Evolutionary conservation across 2,113 vertebrate genomes (phyloP), one percentile per base, ranked within the genome.

Genomic region (Tyrannus savana): DNA sequence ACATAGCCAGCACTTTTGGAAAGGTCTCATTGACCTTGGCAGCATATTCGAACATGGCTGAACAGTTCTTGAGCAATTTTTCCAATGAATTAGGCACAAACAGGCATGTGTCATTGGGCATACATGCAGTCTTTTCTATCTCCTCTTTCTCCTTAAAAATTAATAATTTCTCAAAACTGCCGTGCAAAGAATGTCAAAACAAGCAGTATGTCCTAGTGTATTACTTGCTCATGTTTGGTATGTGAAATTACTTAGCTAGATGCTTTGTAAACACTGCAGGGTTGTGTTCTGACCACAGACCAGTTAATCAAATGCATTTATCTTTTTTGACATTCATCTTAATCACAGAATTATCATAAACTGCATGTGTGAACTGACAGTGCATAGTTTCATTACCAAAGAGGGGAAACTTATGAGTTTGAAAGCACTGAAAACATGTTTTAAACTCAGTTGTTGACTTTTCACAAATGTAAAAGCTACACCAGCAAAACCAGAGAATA

Each of bases 81-180:
- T 91, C 81, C 69, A 0, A 41, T 49, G 56, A 95, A 77, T 77
- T 84, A 87, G 35, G 58, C 84, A 72, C 71, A 68, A 81, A 39
- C 30, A 37, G 62, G 47, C 47, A 41, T 67, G 19, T 77, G 42
- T 95, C 93, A 82, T 53, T 90, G 84, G 41, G 87, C 84, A 89
- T 23, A 84, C 33, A 72, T 68, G 33, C 39, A 84, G 39, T 12
- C 4, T 89, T 74, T 92, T 91, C 56, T 75, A 8, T 74, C 46
- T 92, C 31, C 9, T 92, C 68, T 89, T 92, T 87, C 86, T 49
- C 13, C 91, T 95, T 87, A 95, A 96, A 97, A 94, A 95, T 92
- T 84, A 89, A 95, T 89, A 91, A 58, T 91, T 92, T 96, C 56
- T 94, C 60, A 75, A 87, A 96, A 82, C 44, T 87, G 41, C 14